These are phyloP conservation scores for Cydia amplana DNA, from an alignment of 1,140 invertebrate species.

Conservation along the genomic window DNA sequence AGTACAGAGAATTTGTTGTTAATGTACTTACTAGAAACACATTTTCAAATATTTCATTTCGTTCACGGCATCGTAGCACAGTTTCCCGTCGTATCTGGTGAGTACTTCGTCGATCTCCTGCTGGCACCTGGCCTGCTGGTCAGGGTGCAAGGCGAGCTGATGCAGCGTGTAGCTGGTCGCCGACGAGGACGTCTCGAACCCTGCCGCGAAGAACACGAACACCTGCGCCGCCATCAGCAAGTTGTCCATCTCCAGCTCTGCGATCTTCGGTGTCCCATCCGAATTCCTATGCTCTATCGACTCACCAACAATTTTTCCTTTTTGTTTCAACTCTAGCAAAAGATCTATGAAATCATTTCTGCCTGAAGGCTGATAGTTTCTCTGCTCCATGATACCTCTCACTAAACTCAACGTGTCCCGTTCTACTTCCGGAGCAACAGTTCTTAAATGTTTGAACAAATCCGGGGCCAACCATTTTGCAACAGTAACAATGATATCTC, in stretches of 20 bases:
- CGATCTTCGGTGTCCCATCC: slow-evolving; percentile 37
- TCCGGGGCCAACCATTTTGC: slow-evolving; percentile 36
- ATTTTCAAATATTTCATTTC: slow-evolving; percentile 61
- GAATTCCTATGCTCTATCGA: slow-evolving; percentile 67
- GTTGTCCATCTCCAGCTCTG: slow-evolving; percentile 44
- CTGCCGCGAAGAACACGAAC: slow-evolving; percentile 77
- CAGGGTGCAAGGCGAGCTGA: slow-evolving; percentile 76
- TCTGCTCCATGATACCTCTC: slow-evolving; percentile 33
- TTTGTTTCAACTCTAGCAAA: slow-evolving; percentile 74
- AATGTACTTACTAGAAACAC: slow-evolving; percentile 42
- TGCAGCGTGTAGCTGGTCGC: slow-evolving; percentile 73
- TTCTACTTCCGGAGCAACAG: slow-evolving; percentile 35
- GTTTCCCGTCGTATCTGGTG: slow-evolving; percentile 50
- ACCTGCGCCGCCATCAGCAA: slow-evolving; percentile 68
- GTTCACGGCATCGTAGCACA: slow-evolving; percentile 62
- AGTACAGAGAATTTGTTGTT: no score
- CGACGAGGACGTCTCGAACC: slow-evolving; percentile 78
- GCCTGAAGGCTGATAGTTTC: slow-evolving; percentile 44
- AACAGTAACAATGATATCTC: slow-evolving; percentile 34
- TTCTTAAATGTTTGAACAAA: slow-evolving; percentile 35
- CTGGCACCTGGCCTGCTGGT: slow-evolving; percentile 78
- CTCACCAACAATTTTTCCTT: slow-evolving; percentile 52
- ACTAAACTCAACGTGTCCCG: slow-evolving; percentile 33
- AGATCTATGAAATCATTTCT: slow-evolving; percentile 79
- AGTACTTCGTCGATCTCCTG: slow-evolving; percentile 76